Percentiles rank a stretch among this genome's conserved stretches.
Conservation (phyloP, 2,797 vertebrate species). For the Centroberyx gerrardi region DNA sequence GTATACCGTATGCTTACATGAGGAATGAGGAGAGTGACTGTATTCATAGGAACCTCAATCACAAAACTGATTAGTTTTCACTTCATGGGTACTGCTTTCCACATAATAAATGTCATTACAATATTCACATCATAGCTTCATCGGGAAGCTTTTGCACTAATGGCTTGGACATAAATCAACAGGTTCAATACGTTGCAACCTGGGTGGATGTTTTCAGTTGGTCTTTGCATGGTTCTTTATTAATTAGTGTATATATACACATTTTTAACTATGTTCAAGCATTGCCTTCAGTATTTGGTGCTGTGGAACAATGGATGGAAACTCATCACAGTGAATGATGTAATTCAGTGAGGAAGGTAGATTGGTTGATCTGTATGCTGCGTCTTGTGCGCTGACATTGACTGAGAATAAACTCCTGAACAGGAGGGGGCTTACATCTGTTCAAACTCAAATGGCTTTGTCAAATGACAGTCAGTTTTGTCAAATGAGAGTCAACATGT, state of each 20-base stretch:
- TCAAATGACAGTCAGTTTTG: conserved; percentile 14
- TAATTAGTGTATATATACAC: conserved; percentile 20
- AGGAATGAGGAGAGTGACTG: too few species aligned
- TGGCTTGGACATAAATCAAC: too few species aligned
- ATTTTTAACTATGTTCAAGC: conserved; percentile 16
- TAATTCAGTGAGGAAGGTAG: conserved; percentile 52
- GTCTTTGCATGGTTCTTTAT: neutral
- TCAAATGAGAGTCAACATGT: neutral
- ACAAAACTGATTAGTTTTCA: too few species aligned
- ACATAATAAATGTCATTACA: too few species aligned
- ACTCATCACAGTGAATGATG: conserved; percentile 21
- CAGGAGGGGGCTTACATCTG: conserved; percentile 5
- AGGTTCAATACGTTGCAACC: too few species aligned
- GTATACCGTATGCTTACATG: too few species aligned
- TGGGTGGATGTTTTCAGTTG: too few species aligned
- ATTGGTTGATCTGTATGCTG: conserved; percentile 33
- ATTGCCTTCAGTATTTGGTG: conserved; percentile 22
- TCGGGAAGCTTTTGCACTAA: too few species aligned
- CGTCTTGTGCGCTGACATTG: conserved; percentile 19
- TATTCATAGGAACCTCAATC: too few species aligned
- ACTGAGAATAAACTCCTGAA: conserved; percentile 39
- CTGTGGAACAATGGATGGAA: neutral
- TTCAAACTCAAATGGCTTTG: conserved; percentile 41
- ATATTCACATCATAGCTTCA: too few species aligned
- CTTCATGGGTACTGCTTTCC: too few species aligned